These are phyloP conservation scores for Tiliacea aurago DNA, from an alignment of 2,888 invertebrate genomes.

Conservation along the genomic window DNA sequence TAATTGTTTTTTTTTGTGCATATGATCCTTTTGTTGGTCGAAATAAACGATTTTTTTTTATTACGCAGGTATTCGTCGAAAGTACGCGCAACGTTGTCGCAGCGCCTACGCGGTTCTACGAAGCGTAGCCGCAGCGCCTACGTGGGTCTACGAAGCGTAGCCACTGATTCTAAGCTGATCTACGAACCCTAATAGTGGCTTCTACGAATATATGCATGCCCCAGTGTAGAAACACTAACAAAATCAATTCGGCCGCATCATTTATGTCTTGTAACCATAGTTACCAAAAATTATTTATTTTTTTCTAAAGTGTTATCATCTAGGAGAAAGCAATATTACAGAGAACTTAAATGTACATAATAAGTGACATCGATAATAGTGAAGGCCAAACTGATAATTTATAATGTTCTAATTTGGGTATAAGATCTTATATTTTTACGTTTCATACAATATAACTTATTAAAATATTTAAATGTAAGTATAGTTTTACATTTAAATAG, in stretches of 20 bases:
- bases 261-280: neutral
- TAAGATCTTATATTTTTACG: neutral
- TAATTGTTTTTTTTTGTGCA: too few species aligned
- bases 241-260: too few species aligned
- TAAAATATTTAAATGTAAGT: neutral
- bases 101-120: neutral
- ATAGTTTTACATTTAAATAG: neutral
- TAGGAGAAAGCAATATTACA: neutral
- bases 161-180: neutral
- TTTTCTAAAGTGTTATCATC: neutral
- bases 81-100: neutral
- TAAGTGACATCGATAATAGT: neutral
- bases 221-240: neutral
- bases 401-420: neutral
- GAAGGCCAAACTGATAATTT: neutral
- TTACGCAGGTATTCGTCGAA: neutral
- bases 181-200: neutral
- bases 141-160: constrained; percentile 5
- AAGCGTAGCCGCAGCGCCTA: neutral
- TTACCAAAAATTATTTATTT: neutral
- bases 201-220: neutral
- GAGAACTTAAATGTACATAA: neutral
- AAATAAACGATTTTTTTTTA: too few species aligned
- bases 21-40: too few species aligned
- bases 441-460: neutral